Percentiles rank a stretch among this genome's conserved stretches.
These are phyloP conservation scores for Cavia porcellus DNA, from an alignment of 2,113 vertebrate genomes.

Conservation along the genomic window DNA sequence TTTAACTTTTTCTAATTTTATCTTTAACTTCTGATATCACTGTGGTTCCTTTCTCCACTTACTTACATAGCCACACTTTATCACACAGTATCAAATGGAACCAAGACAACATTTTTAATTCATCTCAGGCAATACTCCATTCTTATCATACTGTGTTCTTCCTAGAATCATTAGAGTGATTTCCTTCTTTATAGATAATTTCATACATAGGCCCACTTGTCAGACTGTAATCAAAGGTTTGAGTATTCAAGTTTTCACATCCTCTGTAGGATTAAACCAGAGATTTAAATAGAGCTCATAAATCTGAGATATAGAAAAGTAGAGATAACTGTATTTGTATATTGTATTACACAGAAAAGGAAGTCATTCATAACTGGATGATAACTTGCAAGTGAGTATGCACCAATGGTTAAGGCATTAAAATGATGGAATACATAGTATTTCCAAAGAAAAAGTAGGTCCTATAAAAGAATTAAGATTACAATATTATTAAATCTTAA, in stretches of 20 bases:
- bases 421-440: conserved; percentile 38
- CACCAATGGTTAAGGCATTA: neutral
- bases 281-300: neutral
- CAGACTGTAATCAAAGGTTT: conserved; percentile 4
- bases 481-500: neutral
- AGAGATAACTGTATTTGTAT: neutral
- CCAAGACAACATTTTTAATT: neutral
- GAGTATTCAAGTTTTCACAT: conserved; percentile 15
- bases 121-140: neutral
- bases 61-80: neutral
- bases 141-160: neutral
- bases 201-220: conserved; percentile 41
- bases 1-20: neutral
- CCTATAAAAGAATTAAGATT: conserved; percentile 31
- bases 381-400: neutral
- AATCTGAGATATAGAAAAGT: neutral
- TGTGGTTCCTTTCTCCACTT: neutral
- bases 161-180: neutral
- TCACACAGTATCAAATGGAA: neutral
- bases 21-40: neutral
- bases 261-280: neutral
- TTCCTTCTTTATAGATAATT: conserved; percentile 21
- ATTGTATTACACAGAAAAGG: neutral
- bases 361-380: neutral
- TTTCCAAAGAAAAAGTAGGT: conserved; percentile 66